Evolutionary conservation across 2,888 invertebrate genomes (phyloP), one percentile per base, ranked within the genome.

Genomic region (Eustalomyia histrio): DNA sequence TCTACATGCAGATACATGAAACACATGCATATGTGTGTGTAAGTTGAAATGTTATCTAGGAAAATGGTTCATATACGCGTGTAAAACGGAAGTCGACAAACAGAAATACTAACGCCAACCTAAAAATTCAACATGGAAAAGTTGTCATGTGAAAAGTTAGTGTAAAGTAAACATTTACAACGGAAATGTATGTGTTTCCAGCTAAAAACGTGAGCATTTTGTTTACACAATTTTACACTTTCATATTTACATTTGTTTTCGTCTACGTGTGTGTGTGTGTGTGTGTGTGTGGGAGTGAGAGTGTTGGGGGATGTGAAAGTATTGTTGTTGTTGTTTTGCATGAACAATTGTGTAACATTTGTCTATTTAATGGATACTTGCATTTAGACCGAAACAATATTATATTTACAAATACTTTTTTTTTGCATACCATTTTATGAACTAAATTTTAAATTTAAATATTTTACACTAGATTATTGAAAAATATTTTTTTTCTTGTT

Each of bases 181-280:
- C 71, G 76, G 78, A 72, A 78, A 47, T 67, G 55, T 64, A 71
- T 69, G 63, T 76, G 58, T 71, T 64, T 63, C 57, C n/a, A 55
- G 53, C 57, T 69, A 69, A 69, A n/a, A 76, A 69, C 76, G 76
- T 76, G 76, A 71, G 63, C 52, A 63, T 78, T 76, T 78, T 78
- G 53, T 78, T 78, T 72, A 78, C 72, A 72, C 71, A 60, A 47
- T 72, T 76, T 72, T 78, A 78, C 78, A 72, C 65, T 78, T 72
- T 65, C 18, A 50, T 75, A 61, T 65, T 68, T 63, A 76, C 63
- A 68, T 57, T 61, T 69, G 63, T 39, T 39, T 2, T 61, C 68
- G 47, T 67, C 18, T 69, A 68, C n/a, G n/a, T n/a, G n/a, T n/a
- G n/a, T n/a, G n/a, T 69, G 68, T 69, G 39, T 67, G 67, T 52